Evolutionary conservation across 2,888 invertebrate species (phyloP).

Genomic region (Tipula vernalis): DNA sequence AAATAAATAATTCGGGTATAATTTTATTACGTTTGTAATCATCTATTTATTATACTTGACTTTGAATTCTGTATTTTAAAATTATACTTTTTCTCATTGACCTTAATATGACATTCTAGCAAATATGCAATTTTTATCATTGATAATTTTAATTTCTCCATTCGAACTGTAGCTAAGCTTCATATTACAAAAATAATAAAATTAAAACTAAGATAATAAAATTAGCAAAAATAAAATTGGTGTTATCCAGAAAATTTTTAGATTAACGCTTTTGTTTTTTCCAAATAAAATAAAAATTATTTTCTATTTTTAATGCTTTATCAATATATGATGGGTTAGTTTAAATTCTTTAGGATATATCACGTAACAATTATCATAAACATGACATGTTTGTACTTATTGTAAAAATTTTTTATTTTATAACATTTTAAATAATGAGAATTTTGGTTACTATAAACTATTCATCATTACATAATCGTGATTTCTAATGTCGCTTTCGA

Average conservation of each 20-base stretch:
- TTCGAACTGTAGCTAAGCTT: not conserved
- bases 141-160: not conserved
- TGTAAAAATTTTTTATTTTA: too few relatives aligned
- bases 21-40: not conserved
- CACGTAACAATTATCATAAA: too few relatives aligned
- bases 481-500: too few relatives aligned
- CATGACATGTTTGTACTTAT: too few relatives aligned
- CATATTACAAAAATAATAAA: not conserved
- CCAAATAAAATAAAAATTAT: too few relatives aligned
- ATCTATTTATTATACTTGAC: not conserved
- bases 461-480: too few relatives aligned
- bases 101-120: not conserved
- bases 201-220: not conserved
- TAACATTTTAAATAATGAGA: too few relatives aligned
- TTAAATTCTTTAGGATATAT: too few relatives aligned
- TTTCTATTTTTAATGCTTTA: too few relatives aligned
- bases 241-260: not conserved
- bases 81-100: not conserved
- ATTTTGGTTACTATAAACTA: too few relatives aligned
- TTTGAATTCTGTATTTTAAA: not conserved
- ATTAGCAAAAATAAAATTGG: not conserved
- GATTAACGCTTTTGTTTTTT: too few relatives aligned
- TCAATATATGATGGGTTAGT: too few relatives aligned
- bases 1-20: not conserved
- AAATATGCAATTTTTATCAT: not conserved